These are phyloP conservation scores for Nicator chloris DNA, from an alignment of 2,113 vertebrate genomes.

Conservation along the genomic window DNA sequence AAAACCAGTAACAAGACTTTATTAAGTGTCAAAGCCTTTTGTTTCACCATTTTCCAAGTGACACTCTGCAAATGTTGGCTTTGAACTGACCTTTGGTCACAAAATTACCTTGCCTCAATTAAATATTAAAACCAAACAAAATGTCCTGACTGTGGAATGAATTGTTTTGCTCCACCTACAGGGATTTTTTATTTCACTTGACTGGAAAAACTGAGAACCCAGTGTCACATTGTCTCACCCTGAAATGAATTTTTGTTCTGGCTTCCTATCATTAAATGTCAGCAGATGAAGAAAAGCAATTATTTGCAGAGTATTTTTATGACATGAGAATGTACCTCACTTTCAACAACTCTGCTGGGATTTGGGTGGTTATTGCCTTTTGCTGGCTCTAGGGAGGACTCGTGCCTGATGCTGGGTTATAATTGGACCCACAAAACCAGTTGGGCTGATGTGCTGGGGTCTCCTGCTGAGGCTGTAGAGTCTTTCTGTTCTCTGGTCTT, in stretches of 20 bases:
- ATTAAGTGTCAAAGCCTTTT: background rate
- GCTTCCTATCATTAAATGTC: background rate
- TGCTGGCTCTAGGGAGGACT: background rate
- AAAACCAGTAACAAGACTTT: background rate
- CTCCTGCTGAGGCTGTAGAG: background rate
- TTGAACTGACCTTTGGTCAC: background rate
- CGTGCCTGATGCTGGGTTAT: background rate
- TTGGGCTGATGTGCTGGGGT: background rate
- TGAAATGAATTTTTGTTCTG: background rate
- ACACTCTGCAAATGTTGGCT: background rate
- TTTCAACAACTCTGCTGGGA: background rate
- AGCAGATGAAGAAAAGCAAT: background rate
- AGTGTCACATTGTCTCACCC: background rate
- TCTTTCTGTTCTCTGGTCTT: background rate
- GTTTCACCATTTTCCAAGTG: background rate
- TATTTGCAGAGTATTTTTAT: background rate
- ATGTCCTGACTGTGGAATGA: background rate
- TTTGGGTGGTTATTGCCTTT: background rate
- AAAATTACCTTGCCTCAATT: background rate
- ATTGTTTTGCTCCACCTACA: background rate
- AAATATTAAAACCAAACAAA: conserved; percentile 13
- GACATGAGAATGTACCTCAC: background rate
- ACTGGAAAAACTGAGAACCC: background rate
- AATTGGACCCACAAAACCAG: background rate
- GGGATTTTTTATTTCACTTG: background rate